Percentiles rank a stretch among this genome's conserved stretches.
phyloP scores from a whole-genome alignment of 2,888 invertebrate species.

The Hemithea aestivaria region DNA sequence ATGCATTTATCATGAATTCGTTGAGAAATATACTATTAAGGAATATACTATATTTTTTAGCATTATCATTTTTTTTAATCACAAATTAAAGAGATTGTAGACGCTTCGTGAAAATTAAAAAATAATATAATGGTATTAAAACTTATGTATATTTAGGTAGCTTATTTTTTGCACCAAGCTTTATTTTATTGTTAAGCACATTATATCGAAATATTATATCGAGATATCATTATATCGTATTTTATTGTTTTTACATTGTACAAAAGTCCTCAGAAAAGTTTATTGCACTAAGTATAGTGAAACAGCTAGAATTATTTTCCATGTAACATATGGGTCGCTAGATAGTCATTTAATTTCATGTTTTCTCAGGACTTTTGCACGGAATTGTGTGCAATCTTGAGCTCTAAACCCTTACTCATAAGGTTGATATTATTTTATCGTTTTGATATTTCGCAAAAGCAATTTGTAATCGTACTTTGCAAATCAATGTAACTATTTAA shows the following conservation, averaged over 20 bases:
- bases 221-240: not conserved
- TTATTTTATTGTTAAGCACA: constrained; percentile 6
- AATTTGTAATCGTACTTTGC: constrained; percentile 43
- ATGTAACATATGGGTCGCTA: constrained; percentile 4
- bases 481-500: constrained; percentile 67
- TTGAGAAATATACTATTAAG: no score
- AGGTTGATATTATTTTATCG: constrained; percentile 16
- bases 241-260: not conserved
- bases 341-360: constrained; percentile 1
- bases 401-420: constrained; percentile 5
- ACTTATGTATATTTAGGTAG: no score
- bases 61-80: no score
- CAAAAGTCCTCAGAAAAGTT: constrained; percentile 2
- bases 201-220: constrained; percentile 4
- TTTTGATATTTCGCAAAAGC: constrained; percentile 32
- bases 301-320: constrained; percentile 5
- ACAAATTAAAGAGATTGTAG: no score
- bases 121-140: no score
- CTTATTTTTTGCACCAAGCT: no score
- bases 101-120: no score
- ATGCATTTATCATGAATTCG: no score
- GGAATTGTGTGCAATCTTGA: constrained; percentile 12
- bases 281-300: constrained; percentile 1
- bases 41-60: no score
- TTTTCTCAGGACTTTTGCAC: constrained; percentile 6